Conservation (phyloP, 2,113 vertebrate species). For the Pluvianellus socialis region DNA sequence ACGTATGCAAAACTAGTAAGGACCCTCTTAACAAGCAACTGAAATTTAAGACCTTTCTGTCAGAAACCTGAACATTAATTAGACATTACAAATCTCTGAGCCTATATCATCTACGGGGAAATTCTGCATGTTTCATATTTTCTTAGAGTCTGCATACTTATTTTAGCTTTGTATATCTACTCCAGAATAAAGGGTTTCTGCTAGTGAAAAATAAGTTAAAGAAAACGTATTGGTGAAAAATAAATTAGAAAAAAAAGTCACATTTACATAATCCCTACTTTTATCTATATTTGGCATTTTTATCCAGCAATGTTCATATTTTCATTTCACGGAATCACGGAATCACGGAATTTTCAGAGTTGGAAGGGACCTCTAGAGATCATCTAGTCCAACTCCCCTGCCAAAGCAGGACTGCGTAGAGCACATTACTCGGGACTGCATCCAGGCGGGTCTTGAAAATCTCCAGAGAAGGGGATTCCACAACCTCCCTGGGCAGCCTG, state of each 20-base stretch:
- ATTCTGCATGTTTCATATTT: background rate
- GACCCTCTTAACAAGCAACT: background rate
- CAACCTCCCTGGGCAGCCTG: too few species aligned
- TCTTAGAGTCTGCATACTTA: background rate
- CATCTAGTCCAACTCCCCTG: too few species aligned
- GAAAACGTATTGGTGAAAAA: background rate
- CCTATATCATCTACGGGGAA: background rate
- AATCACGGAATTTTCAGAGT: too few species aligned
- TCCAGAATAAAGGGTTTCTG: background rate
- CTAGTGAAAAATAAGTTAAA: background rate
- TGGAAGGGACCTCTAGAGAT: too few species aligned
- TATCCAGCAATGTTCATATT: background rate
- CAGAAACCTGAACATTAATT: background rate
- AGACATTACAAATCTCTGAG: background rate
- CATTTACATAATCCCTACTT: background rate
- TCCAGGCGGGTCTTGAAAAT: too few species aligned
- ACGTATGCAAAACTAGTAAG: background rate
- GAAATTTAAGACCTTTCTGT: background rate
- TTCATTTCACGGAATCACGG: too few species aligned
- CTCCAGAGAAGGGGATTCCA: too few species aligned
- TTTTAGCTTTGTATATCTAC: background rate
- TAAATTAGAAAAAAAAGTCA: background rate
- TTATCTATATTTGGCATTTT: background rate
- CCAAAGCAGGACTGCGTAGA: too few species aligned
- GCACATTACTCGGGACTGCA: too few species aligned